Evolutionary conservation across 2,113 vertebrate genomes (phyloP).

Genomic region (Phalacrocorax pelagicus): DNA sequence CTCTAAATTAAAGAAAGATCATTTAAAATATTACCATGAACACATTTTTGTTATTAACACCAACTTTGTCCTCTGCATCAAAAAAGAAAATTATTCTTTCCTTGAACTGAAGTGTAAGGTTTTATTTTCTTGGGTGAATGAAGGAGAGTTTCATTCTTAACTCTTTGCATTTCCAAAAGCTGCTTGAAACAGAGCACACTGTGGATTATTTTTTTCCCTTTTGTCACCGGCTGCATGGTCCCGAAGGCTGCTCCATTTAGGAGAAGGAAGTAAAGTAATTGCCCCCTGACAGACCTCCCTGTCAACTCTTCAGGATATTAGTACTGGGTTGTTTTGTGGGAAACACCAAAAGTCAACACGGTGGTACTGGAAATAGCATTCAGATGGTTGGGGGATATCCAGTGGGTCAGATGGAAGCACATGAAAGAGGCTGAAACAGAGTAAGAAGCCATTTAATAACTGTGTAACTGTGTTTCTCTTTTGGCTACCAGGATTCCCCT

Average conservation of each 20-base stretch:
- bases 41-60: neutral
- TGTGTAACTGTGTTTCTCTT: neutral
- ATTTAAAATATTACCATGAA: neutral
- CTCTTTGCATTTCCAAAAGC: neutral
- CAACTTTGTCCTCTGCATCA: neutral
- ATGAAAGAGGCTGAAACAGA: neutral
- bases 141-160: neutral
- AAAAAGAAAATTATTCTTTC: neutral
- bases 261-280: neutral
- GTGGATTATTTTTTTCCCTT: neutral
- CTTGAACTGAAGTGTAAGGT: neutral
- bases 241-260: neutral
- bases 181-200: neutral
- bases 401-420: neutral
- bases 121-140: neutral
- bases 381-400: neutral
- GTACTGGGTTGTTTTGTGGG: neutral
- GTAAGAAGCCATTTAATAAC: neutral
- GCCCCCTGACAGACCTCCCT: neutral
- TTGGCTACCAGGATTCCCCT: neutral
- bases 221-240: neutral
- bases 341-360: slow-evolving; percentile 23
- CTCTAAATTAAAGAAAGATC: neutral
- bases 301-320: neutral
- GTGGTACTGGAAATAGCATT: slow-evolving; percentile 11